Percentiles rank a stretch among this genome's conserved stretches.
Conservation (phyloP, 2,113 vertebrate species). For the Phaethornis superciliosus region DNA sequence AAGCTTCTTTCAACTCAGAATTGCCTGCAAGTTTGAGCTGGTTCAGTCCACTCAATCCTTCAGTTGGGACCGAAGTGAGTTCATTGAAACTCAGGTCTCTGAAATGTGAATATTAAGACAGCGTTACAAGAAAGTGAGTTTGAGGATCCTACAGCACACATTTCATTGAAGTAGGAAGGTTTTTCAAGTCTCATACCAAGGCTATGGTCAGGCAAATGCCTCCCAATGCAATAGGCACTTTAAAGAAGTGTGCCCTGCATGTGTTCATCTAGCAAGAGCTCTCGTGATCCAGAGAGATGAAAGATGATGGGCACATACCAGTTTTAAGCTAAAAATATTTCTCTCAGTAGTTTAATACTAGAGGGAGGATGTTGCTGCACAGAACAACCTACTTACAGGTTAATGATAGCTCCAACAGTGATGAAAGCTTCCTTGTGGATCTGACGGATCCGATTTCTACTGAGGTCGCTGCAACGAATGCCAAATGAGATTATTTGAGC, state of each 20-base stretch:
- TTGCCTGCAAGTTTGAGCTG: conserved; percentile 95
- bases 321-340: neutral
- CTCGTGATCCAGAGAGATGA: neutral
- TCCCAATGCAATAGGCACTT: neutral
- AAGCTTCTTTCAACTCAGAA: conserved; percentile 84
- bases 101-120: conserved; percentile 42
- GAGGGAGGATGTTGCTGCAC: neutral
- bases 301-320: neutral
- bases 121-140: neutral
- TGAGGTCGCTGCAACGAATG: conserved; percentile 87
- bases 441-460: conserved; percentile 87
- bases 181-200: neutral
- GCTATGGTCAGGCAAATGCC: neutral
- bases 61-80: conserved; percentile 82
- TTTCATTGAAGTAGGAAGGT: neutral
- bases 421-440: conserved; percentile 90
- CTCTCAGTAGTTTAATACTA: neutral
- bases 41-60: conserved; percentile 85
- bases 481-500: neutral
- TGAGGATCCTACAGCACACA: neutral
- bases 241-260: neutral
- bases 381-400: conserved; percentile 86
- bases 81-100: conserved; percentile 93
- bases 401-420: conserved; percentile 84
- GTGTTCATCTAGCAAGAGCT: neutral